Percentiles rank a stretch among this genome's conserved stretches.
Evolutionary conservation across 2,113 vertebrate species (phyloP).

Genomic region (Irena cyanogastra): DNA sequence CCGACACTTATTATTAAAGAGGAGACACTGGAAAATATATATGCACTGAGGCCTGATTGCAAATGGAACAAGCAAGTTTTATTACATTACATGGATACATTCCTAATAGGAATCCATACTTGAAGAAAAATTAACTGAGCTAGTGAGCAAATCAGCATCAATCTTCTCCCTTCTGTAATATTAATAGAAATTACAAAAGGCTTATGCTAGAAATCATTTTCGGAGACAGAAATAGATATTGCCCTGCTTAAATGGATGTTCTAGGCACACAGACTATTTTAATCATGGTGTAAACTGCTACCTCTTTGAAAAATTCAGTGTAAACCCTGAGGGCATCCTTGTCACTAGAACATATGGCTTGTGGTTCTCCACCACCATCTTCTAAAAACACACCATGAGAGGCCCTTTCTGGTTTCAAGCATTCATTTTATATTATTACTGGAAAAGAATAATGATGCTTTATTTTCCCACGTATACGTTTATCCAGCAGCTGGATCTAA

Average conservation of each 20-base stretch:
- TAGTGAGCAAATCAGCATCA: constrained; percentile 34
- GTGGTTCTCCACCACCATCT: not conserved
- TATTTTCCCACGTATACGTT: not conserved
- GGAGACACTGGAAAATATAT: not conserved
- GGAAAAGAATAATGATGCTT: not conserved
- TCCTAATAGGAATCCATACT: constrained; percentile 22
- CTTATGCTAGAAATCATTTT: constrained; percentile 65
- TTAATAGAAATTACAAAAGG: constrained; percentile 66
- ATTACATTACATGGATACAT: not conserved
- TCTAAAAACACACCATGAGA: constrained; percentile 1
- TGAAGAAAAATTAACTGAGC: constrained; percentile 62
- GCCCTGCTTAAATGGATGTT: constrained; percentile 53
- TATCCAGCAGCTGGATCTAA: not conserved
- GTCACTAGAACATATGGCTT: constrained; percentile 33
- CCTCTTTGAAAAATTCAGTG: constrained; percentile 9
- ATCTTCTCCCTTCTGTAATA: constrained; percentile 59
- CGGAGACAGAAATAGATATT: constrained; percentile 49
- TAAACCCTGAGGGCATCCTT: constrained; percentile 54
- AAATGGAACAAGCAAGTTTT: not conserved
- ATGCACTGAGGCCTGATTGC: not conserved
- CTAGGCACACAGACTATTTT: constrained; percentile 64
- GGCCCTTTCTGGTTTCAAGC: not conserved
- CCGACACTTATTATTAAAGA: constrained; percentile 20
- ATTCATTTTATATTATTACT: not conserved
- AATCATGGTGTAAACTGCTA: constrained; percentile 57